Evolutionary conservation across 92 coral and sea anemone genomes (phyloP).

Genomic region (Parazoanthus darwini): DNA sequence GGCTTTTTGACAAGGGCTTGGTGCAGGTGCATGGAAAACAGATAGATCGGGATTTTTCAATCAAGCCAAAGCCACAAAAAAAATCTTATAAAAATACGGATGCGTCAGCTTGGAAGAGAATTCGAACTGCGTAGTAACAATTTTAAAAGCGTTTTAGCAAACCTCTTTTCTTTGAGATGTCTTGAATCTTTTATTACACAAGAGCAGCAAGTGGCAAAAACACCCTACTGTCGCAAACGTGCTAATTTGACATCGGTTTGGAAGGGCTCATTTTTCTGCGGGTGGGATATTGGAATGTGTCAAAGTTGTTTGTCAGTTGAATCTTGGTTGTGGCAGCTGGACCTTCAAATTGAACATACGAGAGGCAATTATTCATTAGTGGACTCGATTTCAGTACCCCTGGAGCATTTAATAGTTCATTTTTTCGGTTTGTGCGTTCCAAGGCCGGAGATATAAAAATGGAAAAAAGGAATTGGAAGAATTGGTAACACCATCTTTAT

Average conservation of each 20-base stretch:
- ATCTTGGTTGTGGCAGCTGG: background rate
- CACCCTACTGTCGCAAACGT: constrained; percentile 31
- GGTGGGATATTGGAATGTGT: constrained; percentile 21
- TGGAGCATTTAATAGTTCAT: background rate
- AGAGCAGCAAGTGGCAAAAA: constrained; percentile 39
- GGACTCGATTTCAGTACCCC: background rate
- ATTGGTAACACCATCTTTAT: no score
- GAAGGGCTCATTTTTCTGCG: constrained; percentile 11
- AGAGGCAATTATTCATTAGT: background rate
- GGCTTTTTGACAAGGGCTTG: background rate
- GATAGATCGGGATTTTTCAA: background rate
- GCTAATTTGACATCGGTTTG: constrained; percentile 29
- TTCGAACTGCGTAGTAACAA: background rate
- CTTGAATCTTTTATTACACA: background rate
- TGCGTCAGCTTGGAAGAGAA: background rate
- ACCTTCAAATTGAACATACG: background rate
- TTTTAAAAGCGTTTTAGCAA: background rate
- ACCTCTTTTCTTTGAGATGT: background rate
- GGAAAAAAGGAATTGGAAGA: no score
- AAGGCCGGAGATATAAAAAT: background rate
- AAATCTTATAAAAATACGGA: background rate
- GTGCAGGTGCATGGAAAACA: constrained; percentile 11
- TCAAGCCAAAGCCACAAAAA: background rate
- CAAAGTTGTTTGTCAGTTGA: constrained; percentile 31
- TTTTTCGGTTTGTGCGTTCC: background rate